Conservation (phyloP, 1,140 invertebrate genomes). For the Andricus grossulariae region DNA sequence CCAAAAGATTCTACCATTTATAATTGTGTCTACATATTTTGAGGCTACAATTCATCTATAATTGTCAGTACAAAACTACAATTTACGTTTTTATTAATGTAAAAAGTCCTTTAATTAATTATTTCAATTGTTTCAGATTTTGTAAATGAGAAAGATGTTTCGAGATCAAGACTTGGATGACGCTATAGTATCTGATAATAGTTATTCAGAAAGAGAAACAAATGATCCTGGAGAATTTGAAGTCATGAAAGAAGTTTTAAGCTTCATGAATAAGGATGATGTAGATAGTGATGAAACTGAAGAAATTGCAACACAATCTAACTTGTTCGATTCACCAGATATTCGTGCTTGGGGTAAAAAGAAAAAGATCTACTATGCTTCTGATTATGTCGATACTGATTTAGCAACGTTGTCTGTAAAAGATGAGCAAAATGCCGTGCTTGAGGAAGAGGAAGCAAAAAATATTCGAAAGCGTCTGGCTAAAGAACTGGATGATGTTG, state of each 20-base stretch:
- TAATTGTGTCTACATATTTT: too few species aligned
- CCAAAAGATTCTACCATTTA: too few species aligned
- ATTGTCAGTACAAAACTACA: too few species aligned
- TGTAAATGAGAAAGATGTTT: too few species aligned
- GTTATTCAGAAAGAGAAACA: neutral
- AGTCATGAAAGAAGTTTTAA: constrained; percentile 77
- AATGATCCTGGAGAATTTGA: neutral
- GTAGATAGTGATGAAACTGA: constrained; percentile 76
- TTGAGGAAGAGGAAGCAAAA: constrained; percentile 91
- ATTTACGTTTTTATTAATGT: too few species aligned
- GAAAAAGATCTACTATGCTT: constrained; percentile 86
- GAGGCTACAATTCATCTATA: too few species aligned
- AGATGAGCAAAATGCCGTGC: constrained; percentile 83
- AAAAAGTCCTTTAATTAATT: too few species aligned
- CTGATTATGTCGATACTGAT: constrained; percentile 92
- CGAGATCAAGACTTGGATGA: neutral
- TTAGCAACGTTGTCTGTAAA: constrained; percentile 82
- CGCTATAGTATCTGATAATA: neutral
- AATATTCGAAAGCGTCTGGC: constrained; percentile 87
- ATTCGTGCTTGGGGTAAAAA: constrained; percentile 91
- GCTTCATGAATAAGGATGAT: constrained; percentile 70
- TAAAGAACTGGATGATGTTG: constrained; percentile 87
- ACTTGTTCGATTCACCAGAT: constrained; percentile 81
- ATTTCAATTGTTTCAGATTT: too few species aligned
- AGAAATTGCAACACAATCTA: constrained; percentile 68